These are phyloP conservation scores for Pilophorus perplexus DNA, from an alignment of 2,888 invertebrate species.

Conservation along the genomic window DNA sequence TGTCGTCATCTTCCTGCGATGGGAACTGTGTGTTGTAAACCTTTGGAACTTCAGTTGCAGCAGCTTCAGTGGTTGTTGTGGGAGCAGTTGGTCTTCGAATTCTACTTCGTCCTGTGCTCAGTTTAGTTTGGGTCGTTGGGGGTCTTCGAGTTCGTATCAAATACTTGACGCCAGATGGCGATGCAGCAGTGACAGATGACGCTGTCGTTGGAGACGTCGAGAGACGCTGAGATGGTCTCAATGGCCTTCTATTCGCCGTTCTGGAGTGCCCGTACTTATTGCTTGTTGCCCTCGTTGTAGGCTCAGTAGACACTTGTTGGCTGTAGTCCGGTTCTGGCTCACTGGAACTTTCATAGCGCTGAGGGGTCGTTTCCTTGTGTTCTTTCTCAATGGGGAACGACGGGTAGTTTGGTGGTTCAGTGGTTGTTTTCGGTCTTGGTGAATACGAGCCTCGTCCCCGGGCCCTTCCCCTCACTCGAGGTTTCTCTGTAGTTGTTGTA, in stretches of 20 bases:
- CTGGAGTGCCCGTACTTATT: slow-evolving; percentile 29
- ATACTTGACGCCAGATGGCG: slow-evolving; percentile 46
- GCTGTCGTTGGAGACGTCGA: background rate
- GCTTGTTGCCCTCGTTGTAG: background rate
- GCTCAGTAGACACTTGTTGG: background rate
- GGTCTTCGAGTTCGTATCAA: slow-evolving; percentile 46
- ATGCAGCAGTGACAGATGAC: slow-evolving; percentile 21
- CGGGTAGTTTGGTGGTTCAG: slow-evolving; percentile 45
- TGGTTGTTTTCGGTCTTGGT: slow-evolving; percentile 41
- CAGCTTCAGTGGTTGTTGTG: slow-evolving; percentile 47
- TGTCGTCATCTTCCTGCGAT: slow-evolving; percentile 4
- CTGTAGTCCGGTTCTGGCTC: slow-evolving; percentile 17
- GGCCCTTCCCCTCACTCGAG: slow-evolving; percentile 44
- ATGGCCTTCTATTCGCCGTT: slow-evolving; percentile 40
- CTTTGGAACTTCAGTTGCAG: slow-evolving; percentile 34
- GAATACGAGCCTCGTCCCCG: slow-evolving; percentile 40
- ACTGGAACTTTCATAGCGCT: background rate
- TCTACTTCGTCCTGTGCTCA: slow-evolving; percentile 44
- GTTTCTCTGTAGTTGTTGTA: slow-evolving; percentile 40
- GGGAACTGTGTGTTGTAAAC: slow-evolving; percentile 12
- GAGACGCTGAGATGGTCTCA: slow-evolving; percentile 42
- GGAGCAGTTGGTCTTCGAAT: slow-evolving; percentile 53
- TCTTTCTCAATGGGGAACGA: slow-evolving; percentile 13
- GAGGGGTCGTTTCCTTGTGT: slow-evolving; percentile 2
- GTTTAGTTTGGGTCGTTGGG: slow-evolving; percentile 41